A percentile compares a stretch with the other conserved stretches of the same genome.
These are phyloP conservation scores for Columba guinea DNA, from an alignment of 2,797 vertebrate genomes.

Conservation along the genomic window DNA sequence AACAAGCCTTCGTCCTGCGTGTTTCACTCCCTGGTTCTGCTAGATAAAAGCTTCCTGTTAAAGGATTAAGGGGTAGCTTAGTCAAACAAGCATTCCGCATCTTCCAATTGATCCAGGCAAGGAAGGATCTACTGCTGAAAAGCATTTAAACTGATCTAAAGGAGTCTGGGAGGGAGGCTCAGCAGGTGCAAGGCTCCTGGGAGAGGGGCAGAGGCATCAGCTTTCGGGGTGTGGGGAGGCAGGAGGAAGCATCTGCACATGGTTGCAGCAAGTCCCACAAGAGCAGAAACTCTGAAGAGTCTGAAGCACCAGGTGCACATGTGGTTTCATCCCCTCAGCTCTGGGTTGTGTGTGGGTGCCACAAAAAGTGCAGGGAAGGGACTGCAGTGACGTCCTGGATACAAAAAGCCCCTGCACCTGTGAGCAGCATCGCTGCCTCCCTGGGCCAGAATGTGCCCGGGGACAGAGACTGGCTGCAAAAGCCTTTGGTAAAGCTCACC, in stretches of 20 bases:
- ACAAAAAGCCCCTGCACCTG: neutral
- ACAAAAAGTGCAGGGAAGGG: neutral
- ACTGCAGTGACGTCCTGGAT: accelerated
- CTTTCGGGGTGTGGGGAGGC: neutral
- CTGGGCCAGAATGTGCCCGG: neutral
- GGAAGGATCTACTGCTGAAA: neutral
- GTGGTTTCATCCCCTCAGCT: neutral
- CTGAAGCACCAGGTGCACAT: neutral
- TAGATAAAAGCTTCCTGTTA: neutral
- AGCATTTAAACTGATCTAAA: neutral
- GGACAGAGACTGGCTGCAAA: neutral
- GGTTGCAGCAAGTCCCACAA: accelerated
- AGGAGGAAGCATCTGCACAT: neutral
- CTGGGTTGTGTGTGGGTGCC: accelerated
- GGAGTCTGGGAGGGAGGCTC: neutral
- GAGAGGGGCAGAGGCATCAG: neutral
- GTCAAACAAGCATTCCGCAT: neutral
- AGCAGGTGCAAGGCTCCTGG: neutral
- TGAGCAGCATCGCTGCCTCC: neutral
- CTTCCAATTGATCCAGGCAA: neutral
- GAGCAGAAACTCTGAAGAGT: neutral
- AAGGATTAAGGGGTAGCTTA: conserved; percentile 11
- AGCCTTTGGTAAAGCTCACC: neutral
- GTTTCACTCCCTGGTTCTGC: neutral
- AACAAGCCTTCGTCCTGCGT: neutral